A percentile compares a stretch with the other conserved stretches of the same genome.
phyloP scores from a whole-genome alignment of 2,797 vertebrate genomes.

The Dendrocincla tyrannina region DNA sequence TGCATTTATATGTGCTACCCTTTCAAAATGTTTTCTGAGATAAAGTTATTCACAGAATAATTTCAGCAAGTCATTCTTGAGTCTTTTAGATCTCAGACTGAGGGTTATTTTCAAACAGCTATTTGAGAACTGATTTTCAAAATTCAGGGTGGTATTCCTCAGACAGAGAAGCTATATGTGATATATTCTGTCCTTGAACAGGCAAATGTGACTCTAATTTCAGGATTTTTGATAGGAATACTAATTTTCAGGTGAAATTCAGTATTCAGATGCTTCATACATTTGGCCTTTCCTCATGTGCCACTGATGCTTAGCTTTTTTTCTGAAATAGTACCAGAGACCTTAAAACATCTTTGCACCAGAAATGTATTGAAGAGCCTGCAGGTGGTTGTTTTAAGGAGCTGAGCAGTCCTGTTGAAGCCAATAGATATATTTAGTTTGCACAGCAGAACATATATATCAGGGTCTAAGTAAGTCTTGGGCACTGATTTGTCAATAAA shows the following conservation, averaged over 20 bases:
- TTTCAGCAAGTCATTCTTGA: slow-evolving; percentile 19
- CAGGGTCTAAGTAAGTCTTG: not conserved
- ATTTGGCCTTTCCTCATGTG: not conserved
- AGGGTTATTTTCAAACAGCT: slow-evolving; percentile 29
- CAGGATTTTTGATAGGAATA: not conserved
- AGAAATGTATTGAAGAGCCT: not conserved
- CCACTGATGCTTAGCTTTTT: not conserved
- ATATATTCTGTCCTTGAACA: not conserved
- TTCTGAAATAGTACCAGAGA: not conserved
- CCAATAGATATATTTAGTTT: not conserved
- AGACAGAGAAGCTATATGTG: not conserved
- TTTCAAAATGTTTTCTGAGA: slow-evolving; percentile 43
- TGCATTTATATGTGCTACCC: not conserved
- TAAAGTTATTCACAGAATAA: slow-evolving; percentile 15
- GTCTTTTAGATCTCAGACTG: slow-evolving; percentile 17
- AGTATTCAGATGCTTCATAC: not conserved
- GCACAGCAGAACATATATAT: not conserved
- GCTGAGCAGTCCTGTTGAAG: not conserved
- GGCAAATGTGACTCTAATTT: not conserved
- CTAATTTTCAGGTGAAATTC: not conserved
- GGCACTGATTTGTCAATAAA: not conserved
- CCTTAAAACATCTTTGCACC: not conserved
- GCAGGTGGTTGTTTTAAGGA: not conserved
- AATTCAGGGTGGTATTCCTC: not conserved
- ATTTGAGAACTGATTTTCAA: slow-evolving; percentile 17